These are phyloP conservation scores for Microtus oregoni DNA, from an alignment of 2,113 vertebrate genomes.

Conservation along the genomic window DNA sequence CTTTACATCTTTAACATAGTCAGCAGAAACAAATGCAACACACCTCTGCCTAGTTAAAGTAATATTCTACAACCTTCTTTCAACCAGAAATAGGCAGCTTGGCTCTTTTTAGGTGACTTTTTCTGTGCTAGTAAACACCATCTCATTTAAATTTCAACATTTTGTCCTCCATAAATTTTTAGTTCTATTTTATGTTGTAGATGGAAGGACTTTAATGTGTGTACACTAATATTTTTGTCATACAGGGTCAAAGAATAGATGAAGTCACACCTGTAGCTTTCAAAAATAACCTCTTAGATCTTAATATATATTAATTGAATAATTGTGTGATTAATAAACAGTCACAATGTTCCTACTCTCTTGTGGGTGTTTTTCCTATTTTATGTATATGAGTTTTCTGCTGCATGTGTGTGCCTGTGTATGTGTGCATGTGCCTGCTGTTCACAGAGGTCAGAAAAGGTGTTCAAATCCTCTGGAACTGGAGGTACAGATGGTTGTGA, in stretches of 20 bases:
- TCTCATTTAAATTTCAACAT: conserved; percentile 18
- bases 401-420: no score
- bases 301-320: conserved; percentile 24
- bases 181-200: conserved; percentile 39
- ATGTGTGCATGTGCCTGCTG: background rate
- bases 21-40: background rate
- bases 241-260: background rate
- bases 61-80: background rate
- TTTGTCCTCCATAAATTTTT: conserved; percentile 34
- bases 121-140: conserved; percentile 13
- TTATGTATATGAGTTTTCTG: background rate
- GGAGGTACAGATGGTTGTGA: background rate
- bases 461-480: background rate
- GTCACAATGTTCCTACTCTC: background rate
- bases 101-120: background rate
- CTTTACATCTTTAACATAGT: background rate
- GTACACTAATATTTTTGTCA: background rate
- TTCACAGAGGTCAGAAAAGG: background rate
- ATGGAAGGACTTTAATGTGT: conserved; percentile 26
- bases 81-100: background rate
- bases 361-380: background rate
- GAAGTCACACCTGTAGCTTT: background rate
- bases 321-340: conserved; percentile 51
- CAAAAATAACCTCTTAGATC: conserved; percentile 21
- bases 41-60: background rate